Evolutionary conservation across 2,888 invertebrate genomes (phyloP).

Genomic region (Sclerodermus sp.): DNA sequence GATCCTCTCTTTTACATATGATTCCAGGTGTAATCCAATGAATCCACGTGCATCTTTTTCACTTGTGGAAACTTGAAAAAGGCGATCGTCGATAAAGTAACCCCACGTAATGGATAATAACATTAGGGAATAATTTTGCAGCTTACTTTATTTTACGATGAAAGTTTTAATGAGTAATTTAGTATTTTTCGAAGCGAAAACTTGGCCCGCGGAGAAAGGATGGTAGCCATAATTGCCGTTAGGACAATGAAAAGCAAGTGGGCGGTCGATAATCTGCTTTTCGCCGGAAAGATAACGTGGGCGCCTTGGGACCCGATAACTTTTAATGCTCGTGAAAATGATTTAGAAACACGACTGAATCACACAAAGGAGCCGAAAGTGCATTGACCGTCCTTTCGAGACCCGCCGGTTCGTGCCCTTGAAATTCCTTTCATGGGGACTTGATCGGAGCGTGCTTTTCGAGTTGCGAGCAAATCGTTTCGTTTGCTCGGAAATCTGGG

Average conservation of each 20-base stretch:
- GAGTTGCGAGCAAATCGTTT: no score
- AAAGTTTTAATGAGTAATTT: no score
- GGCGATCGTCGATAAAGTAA: no score
- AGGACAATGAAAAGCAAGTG: conserved; percentile 1
- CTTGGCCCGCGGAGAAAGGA: not conserved
- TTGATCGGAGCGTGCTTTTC: not conserved
- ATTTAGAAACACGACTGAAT: conserved; percentile 27
- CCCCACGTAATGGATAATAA: no score
- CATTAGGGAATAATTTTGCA: no score
- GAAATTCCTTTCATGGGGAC: conserved; percentile 30
- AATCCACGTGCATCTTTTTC: no score
- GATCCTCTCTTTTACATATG: no score
- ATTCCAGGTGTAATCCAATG: no score
- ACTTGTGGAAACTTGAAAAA: no score
- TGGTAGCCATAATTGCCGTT: not conserved
- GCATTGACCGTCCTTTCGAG: conserved; percentile 37
- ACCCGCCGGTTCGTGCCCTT: conserved; percentile 23
- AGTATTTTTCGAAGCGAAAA: not conserved
- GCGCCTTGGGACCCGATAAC: conserved; percentile 3
- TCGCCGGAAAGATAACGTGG: not conserved
- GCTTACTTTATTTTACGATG: no score
- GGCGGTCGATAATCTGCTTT: no score
- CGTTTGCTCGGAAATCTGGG: no score
- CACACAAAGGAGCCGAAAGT: conserved; percentile 29
- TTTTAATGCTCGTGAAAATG: conserved; percentile 23